These are phyloP conservation scores for Aulostomus chinensis DNA, from an alignment of 2,797 vertebrate species.

Conservation along the genomic window DNA sequence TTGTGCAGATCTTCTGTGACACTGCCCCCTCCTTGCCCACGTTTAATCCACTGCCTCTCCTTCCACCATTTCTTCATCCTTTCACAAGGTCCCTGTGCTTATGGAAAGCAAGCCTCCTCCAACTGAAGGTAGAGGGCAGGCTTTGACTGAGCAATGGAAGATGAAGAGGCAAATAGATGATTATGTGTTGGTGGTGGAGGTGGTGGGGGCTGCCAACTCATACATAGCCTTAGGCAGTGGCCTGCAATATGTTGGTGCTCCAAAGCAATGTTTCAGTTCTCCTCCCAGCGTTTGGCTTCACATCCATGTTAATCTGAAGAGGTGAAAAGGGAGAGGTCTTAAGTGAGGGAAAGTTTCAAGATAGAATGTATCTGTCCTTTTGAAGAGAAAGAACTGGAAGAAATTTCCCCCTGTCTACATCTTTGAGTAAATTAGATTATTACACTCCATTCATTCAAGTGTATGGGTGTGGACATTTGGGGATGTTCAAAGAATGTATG, in stretches of 20 bases:
- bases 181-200: conserved; percentile 5
- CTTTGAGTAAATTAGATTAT: neutral
- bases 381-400: neutral
- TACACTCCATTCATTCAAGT: neutral
- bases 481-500: too few relatives aligned
- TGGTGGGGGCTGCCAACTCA: conserved; percentile 1
- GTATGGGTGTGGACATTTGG: too few relatives aligned
- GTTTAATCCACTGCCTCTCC: neutral
- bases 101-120: conserved; percentile 4
- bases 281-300: conserved; percentile 30
- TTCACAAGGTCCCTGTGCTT: neutral
- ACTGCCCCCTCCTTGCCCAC: neutral
- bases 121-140: conserved; percentile 10
- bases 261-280: conserved; percentile 23
- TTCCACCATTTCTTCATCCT: neutral
- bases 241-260: conserved; percentile 34
- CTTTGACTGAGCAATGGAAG: conserved; percentile 26
- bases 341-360: conserved; percentile 13
- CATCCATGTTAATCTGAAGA: conserved; percentile 25
- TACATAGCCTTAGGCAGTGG: conserved; percentile 36
- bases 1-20: neutral
- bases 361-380: neutral
- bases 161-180: conserved; percentile 18
- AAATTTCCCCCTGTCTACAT: neutral
- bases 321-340: conserved; percentile 11